Evolutionary conservation across 2,888 invertebrate genomes (phyloP).

Genomic region (Phyllotreta striolata): DNA sequence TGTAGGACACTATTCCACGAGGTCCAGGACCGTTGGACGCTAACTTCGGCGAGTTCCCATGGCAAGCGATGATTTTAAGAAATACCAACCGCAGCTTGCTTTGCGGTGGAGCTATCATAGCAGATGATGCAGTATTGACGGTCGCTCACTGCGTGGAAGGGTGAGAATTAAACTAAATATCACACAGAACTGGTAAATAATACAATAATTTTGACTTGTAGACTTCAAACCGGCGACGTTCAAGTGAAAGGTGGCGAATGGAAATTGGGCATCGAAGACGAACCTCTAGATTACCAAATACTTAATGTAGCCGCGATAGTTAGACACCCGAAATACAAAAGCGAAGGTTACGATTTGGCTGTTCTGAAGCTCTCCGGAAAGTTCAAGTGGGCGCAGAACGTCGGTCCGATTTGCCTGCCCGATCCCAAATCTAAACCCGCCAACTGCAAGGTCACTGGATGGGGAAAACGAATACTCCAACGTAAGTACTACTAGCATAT

Average conservation of each 20-base stretch:
- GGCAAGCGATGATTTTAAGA: constrained; percentile 85
- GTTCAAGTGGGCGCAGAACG: constrained; percentile 71
- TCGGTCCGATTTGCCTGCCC: constrained; percentile 78
- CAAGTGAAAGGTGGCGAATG: constrained; percentile 84
- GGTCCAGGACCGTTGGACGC: constrained; percentile 67
- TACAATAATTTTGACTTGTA: constrained; percentile 53
- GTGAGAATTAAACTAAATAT: constrained; percentile 60
- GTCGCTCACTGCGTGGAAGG: constrained; percentile 83
- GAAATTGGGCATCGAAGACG: constrained; percentile 82
- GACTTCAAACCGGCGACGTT: constrained; percentile 71
- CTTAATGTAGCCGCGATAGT: constrained; percentile 74
- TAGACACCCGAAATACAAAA: constrained; percentile 74
- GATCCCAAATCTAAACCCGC: constrained; percentile 65
- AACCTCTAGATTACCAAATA: constrained; percentile 81
- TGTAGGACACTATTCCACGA: constrained; percentile 63
- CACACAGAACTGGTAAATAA: background rate
- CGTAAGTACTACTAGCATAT: too few relatives aligned
- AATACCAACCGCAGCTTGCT: constrained; percentile 76
- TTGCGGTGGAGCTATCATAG: constrained; percentile 82
- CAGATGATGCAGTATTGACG: constrained; percentile 76
- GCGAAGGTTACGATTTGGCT: constrained; percentile 73
- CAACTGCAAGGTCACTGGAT: constrained; percentile 81
- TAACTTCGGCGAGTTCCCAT: constrained; percentile 83
- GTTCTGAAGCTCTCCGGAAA: constrained; percentile 73
- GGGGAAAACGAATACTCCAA: constrained; percentile 82